These are phyloP conservation scores for Eidolon helvum DNA, from an alignment of 2,113 vertebrate species.

Conservation along the genomic window DNA sequence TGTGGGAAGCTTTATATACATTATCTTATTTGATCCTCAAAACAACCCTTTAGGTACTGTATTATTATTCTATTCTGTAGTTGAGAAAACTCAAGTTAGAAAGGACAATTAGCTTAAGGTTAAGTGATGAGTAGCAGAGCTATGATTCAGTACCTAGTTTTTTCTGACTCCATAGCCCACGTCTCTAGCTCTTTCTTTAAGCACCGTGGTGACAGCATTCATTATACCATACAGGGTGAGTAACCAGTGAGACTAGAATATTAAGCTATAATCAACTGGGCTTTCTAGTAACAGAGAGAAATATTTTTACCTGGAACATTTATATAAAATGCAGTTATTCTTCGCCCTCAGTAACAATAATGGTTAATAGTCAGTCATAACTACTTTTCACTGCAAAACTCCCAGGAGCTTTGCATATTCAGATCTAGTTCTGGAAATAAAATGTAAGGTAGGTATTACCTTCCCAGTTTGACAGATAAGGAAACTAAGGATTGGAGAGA, in stretches of 20 bases:
- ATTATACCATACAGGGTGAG: not conserved
- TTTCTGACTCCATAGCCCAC: not conserved
- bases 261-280: not conserved
- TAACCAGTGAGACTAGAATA: not conserved
- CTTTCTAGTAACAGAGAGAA: not conserved
- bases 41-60: not conserved
- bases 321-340: not conserved
- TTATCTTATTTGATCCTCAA: not conserved
- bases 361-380: not conserved
- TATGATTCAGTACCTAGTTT: not conserved
- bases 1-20: not conserved
- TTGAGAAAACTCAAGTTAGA: constrained; percentile 24
- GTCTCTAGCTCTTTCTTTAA: not conserved
- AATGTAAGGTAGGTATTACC: not conserved
- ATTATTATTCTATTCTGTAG: not conserved
- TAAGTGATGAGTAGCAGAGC: not conserved
- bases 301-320: not conserved
- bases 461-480: not conserved
- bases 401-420: not conserved
- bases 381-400: not conserved
- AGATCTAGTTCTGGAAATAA: not conserved
- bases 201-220: not conserved
- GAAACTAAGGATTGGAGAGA: not conserved
- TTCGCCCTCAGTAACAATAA: not conserved
- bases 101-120: constrained; percentile 36